Base-by-base conservation (phyloP, 2,113 vertebrate genomes). In the Zonotrichia leucophrys region DNA sequence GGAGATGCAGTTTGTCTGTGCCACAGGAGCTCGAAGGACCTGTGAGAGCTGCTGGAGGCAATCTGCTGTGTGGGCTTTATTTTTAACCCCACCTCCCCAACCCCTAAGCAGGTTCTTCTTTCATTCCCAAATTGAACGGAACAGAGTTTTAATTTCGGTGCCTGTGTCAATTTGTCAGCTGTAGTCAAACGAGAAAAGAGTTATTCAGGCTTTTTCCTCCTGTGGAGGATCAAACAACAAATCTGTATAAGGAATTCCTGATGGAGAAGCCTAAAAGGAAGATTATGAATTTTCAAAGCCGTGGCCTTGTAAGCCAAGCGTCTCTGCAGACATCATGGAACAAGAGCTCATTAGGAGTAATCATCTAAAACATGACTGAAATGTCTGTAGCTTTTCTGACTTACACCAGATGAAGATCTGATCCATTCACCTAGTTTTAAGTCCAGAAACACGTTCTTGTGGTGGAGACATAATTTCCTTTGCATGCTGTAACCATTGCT, bases 41-140 rank as follows among this genome's bases (percentile, higher is more conserved):
- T 75, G 22, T 35, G n/a, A 68, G 87, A 78, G 85, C 22, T 35
- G 68, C 68, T 30, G 64, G 22, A 79, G 62, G 67, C 82, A 80
- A 42, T 85, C 77, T 81, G 83, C 53, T 82, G 17, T 67, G 62
- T 62, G 49, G 79, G 89, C 74, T 95, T 84, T 87, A 72, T 88
- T 95, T 92, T 91, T 75, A 64, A 13, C 47, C 28, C 18, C 39
- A 30, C 42, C 18, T 27, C 15, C 24, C n/a, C 21, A 17, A 0
- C 10, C 68, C 15, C 30, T 15, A 8, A 76, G 63, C 68, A 92
- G 52, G 64, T 96, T 93, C 78, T 95, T 94, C 80, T 95, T 97
- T 95, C 78, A 44, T 94, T 97, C 89, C 87, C 77, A 95, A 95
- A 96, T 93, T 96, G 84, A 95, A 97, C 35, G 64, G 88, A 95